Evolutionary conservation across 2,888 invertebrate species (phyloP), one percentile per base, ranked within the genome.

Genomic region (Andricus curvator): DNA sequence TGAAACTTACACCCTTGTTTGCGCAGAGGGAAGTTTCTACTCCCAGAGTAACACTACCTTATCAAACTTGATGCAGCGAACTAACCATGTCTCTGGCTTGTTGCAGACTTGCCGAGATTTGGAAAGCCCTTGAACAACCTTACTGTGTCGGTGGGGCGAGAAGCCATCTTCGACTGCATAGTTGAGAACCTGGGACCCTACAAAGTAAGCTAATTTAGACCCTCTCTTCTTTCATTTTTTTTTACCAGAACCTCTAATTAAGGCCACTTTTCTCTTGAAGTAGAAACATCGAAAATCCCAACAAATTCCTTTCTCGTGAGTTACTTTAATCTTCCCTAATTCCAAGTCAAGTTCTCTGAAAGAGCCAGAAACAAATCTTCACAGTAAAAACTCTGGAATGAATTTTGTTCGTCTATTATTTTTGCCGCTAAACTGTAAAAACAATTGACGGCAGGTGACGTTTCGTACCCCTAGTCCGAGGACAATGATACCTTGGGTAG

Each of bases 91-190:
- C 56, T 17, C n/a, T 33, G 51, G 74, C 82, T 83, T 87, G 87
- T 91, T 92, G 78, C 90, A 93, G 93, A 92, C 87, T 88, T 91
- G 87, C 93, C 93, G 78, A 91, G 88, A 85, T 93, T 93, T 82
- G 92, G 90, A 85, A 90, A 89, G 84, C 91, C 92, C 80, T 87
- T 93, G 85, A 92, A 92, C 86, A 93, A 93, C 86, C 86, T 93
- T 82, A 93, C 93, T 79, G 84, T 93, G 82, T 92, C 92, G 41
- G 92, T 92, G 65, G 92, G 92, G 74, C 89, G 93, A 48, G 92
- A 93, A 83, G 92, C 93, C 78, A 86, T 91, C 83, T 92, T 93
- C 83, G 90, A 90, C 80, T 93, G 93, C 86, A 88, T 91, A 85
- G 92, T 93, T 70, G 93, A 93, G 84, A 91, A 91, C 87, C 91